Conservation (phyloP, 2,113 vertebrate species). For the Tragelaphus strepsiceros region DNA sequence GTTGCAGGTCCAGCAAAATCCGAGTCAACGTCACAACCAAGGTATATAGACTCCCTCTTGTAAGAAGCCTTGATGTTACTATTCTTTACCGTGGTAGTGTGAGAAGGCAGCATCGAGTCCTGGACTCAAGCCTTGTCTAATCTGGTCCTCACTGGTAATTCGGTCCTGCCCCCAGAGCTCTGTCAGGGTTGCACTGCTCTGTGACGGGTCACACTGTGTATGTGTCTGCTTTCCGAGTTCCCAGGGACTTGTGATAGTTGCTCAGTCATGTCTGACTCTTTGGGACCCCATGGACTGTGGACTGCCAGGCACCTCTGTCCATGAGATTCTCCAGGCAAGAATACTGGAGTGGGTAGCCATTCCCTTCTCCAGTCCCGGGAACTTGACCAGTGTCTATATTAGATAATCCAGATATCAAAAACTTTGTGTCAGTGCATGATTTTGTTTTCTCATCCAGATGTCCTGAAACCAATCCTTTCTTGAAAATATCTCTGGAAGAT, state of each 20-base stretch:
- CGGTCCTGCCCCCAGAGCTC: slow-evolving; percentile 91
- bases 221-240: slow-evolving; percentile 90
- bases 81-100: slow-evolving; percentile 94
- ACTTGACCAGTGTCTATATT: slow-evolving; percentile 95
- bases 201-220: slow-evolving; percentile 93
- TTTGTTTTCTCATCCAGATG: slow-evolving; percentile 95
- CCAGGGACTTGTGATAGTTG: neutral
- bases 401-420: slow-evolving; percentile 92
- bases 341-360: neutral
- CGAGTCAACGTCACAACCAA: slow-evolving; percentile 81
- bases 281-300: neutral
- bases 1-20: slow-evolving; percentile 90
- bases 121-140: slow-evolving; percentile 94
- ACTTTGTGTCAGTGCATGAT: slow-evolving; percentile 93
- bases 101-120: slow-evolving; percentile 96
- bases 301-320: neutral
- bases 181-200: slow-evolving; percentile 94
- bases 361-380: slow-evolving; percentile 87
- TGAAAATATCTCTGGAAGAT: slow-evolving; percentile 95
- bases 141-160: slow-evolving; percentile 94
- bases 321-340: neutral
- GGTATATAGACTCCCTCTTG: slow-evolving; percentile 76
- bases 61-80: slow-evolving; percentile 91
- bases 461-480: slow-evolving; percentile 94
- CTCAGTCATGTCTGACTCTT: neutral